Conservation (phyloP, 2,113 vertebrate species). For the Hippocampus guttulatus region DNA sequence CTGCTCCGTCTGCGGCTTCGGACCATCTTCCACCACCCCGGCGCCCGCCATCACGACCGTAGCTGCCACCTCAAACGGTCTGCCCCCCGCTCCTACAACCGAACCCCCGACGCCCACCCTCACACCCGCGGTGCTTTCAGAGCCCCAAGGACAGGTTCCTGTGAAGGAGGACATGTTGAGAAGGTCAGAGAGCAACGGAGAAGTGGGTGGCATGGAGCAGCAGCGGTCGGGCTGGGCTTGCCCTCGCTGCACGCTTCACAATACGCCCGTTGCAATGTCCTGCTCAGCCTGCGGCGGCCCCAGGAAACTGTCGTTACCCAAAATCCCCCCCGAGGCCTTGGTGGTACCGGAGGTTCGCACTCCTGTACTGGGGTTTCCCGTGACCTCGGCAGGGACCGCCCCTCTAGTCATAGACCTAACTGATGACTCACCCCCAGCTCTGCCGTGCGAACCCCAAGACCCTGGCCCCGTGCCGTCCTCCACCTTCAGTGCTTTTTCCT, state of each 20-base stretch:
- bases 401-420: slow-evolving; percentile 74
- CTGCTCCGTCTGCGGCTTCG: slow-evolving; percentile 84
- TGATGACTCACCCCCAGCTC: slow-evolving; percentile 65
- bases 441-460: slow-evolving; percentile 68
- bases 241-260: slow-evolving; percentile 89
- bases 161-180: slow-evolving; percentile 62
- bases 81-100: slow-evolving; percentile 63
- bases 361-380: slow-evolving; percentile 78
- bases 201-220: slow-evolving; percentile 42
- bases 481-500: slow-evolving; percentile 77
- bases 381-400: slow-evolving; percentile 58
- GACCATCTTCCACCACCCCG: slow-evolving; percentile 55
- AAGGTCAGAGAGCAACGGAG: slow-evolving; percentile 65
- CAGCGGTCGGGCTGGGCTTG: slow-evolving; percentile 82
- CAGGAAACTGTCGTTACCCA: slow-evolving; percentile 89
- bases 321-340: slow-evolving; percentile 93
- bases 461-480: slow-evolving; percentile 49
- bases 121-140: slow-evolving; percentile 57
- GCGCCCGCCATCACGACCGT: slow-evolving; percentile 60
- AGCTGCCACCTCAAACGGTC: slow-evolving; percentile 74
- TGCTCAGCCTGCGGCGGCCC: slow-evolving; percentile 94
- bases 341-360: slow-evolving; percentile 92
- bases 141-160: slow-evolving; percentile 73
- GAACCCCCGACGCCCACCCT: slow-evolving; percentile 34
- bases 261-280: slow-evolving; percentile 87